Evolutionary conservation across 1,140 invertebrate species (phyloP).

Genomic region (Tetramorium parvispinum): DNA sequence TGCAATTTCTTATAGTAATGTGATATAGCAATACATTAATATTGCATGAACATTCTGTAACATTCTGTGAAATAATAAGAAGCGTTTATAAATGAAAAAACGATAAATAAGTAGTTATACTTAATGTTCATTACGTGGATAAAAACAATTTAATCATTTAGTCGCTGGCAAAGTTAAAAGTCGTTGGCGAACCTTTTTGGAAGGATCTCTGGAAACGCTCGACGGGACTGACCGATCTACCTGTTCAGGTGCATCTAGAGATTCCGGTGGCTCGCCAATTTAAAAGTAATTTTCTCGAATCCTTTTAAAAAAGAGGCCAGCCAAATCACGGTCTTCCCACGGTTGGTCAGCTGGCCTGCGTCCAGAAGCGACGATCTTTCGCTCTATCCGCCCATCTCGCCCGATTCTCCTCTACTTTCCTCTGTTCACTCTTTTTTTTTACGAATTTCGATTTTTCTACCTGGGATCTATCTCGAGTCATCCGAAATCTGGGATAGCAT

Average conservation of each 20-base stretch:
- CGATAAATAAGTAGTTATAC: neutral
- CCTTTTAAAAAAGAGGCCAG: conserved; percentile 58
- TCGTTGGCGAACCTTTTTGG: conserved; percentile 4
- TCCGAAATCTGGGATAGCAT: conserved; percentile 69
- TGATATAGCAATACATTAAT: neutral
- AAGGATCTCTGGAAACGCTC: conserved; percentile 75
- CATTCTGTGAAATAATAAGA: neutral
- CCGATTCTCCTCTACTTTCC: neutral
- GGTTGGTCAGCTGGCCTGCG: conserved; percentile 85
- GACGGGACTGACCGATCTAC: conserved; percentile 67
- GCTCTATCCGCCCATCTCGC: conserved; percentile 51
- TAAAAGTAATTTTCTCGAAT: conserved; percentile 82
- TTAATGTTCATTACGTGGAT: neutral
- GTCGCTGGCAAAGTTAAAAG: conserved; percentile 13
- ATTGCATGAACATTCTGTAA: neutral
- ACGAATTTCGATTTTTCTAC: conserved; percentile 82
- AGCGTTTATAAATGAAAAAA: neutral
- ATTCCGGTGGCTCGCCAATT: conserved; percentile 78
- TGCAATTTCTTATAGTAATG: neutral
- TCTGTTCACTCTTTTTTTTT: conserved; percentile 74
- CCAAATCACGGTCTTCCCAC: conserved; percentile 81
- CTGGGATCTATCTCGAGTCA: conserved; percentile 78
- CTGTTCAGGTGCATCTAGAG: conserved; percentile 66
- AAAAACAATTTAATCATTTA: conserved; percentile 5
- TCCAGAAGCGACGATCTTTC: conserved; percentile 68